Evolutionary conservation across 2,113 vertebrate species (phyloP).

Genomic region (Oxyura jamaicensis): DNA sequence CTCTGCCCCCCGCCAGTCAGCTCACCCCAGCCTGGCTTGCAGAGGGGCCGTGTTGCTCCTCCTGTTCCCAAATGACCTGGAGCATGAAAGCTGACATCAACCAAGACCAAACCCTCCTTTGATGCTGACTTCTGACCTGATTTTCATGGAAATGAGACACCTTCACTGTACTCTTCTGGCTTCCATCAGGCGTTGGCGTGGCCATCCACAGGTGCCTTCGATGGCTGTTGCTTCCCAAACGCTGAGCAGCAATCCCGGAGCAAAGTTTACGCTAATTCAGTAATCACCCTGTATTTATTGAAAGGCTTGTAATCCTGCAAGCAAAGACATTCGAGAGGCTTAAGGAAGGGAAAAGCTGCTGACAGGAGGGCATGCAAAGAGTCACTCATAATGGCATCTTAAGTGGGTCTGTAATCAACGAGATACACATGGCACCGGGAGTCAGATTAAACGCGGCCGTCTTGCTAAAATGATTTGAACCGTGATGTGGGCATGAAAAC

Average conservation of each 20-base stretch:
- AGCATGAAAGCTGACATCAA: background rate
- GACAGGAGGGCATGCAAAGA: constrained; percentile 59
- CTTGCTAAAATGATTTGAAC: constrained; percentile 49
- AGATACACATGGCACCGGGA: constrained; percentile 45
- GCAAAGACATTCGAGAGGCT: constrained; percentile 65
- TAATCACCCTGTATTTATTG: constrained; percentile 51
- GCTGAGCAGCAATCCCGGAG: constrained; percentile 28
- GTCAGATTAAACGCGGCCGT: constrained; percentile 39
- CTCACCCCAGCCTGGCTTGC: background rate
- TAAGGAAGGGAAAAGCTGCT: constrained; percentile 66
- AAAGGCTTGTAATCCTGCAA: constrained; percentile 51
- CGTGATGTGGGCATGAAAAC: constrained; percentile 38
- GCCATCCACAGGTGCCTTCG: background rate
- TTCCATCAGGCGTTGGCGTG: background rate
- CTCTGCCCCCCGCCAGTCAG: background rate
- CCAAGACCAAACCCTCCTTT: background rate
- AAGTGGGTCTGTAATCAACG: constrained; percentile 70
- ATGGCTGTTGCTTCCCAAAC: background rate
- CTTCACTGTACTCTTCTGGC: background rate
- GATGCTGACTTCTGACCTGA: background rate
- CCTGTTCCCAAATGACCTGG: background rate
- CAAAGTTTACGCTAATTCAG: constrained; percentile 65
- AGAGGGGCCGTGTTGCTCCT: background rate
- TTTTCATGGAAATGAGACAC: background rate
- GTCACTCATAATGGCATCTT: constrained; percentile 63